A percentile compares a stretch with the other conserved stretches of the same genome.
These are phyloP conservation scores for Tonatia bakeri DNA, from an alignment of 2,113 vertebrate genomes.

Conservation along the genomic window DNA sequence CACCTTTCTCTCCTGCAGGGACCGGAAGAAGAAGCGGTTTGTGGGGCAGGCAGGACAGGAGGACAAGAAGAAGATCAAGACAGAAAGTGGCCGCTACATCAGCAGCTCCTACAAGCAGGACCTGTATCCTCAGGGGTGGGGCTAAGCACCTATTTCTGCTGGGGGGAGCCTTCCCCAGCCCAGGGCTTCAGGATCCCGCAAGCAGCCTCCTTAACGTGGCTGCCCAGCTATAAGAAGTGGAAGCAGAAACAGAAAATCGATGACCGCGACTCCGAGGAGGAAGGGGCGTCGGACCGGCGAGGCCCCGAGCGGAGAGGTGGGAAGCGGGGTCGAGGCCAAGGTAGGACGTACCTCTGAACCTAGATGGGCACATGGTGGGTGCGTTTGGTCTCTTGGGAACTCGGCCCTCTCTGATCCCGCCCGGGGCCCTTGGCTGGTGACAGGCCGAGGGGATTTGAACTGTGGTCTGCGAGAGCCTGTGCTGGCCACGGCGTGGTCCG, in stretches of 20 bases:
- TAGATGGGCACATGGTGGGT: neutral
- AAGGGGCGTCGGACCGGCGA: constrained; percentile 19
- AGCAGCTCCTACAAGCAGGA: constrained; percentile 88
- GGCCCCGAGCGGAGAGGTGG: constrained; percentile 48
- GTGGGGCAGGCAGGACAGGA: constrained; percentile 88
- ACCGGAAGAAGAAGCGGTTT: constrained; percentile 96
- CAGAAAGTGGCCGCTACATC: constrained; percentile 88
- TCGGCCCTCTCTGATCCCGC: neutral
- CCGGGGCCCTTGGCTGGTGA: neutral
- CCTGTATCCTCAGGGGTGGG: constrained; percentile 88
- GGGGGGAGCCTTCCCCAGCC: neutral
- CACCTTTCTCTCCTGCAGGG: constrained; percentile 80
- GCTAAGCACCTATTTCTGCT: rapidly evolving
- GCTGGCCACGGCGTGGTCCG: rapidly evolving
- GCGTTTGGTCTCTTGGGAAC: rapidly evolving
- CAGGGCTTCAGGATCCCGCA: rapidly evolving
- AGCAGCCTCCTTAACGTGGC: constrained; percentile 70
- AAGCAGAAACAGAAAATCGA: constrained; percentile 95
- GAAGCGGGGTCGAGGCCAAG: constrained; percentile 54
- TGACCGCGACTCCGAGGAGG: constrained; percentile 81
- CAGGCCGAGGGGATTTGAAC: neutral
- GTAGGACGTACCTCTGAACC: neutral
- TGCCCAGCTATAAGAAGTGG: constrained; percentile 94
- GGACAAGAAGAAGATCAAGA: constrained; percentile 90
- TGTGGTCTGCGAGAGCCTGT: too few relatives aligned